Evolutionary conservation across 2,888 invertebrate species (phyloP), one percentile per base, ranked within the genome.

Genomic region (Ichneumon xanthorius): DNA sequence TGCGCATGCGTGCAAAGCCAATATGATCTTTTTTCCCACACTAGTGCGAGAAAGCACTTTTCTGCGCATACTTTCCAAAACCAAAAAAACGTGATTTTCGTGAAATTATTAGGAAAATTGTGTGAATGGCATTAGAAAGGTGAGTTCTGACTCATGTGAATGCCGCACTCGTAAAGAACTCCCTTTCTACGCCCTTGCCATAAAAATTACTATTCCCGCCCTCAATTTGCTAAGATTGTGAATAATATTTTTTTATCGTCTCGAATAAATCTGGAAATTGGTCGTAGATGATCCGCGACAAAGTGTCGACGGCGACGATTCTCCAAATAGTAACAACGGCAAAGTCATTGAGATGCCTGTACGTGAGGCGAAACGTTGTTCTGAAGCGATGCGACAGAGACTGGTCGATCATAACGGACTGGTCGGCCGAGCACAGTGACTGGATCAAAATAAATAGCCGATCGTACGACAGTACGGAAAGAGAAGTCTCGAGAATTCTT

Each of bases 261-360:
- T 11, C 45, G 26, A 53, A 73, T 75, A 73, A 78, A 19, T 55
- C 6, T 19, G 9, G 33, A 78, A 73, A 75, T 45, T 80, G 40
- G 16, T 75, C 88, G 11, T 90, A 97, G 97, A 94, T 96, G 88
- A 95, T 97, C 37, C 95, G 97, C 7, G 97, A 98, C 92, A 95
- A 96, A 89, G 95, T 98, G 81, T 97, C 97, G 4, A 97, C 97
- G 1, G 95, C 96, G 0, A 97, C 97, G 0, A 95, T 97, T 19
- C 93, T 98, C 61, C 94, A 97, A 16, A 94, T 97, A 63, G 97
- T 96, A 0, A 95, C 95, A 68, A 95, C 96, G 1, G 96, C 96
- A 0, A 95, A 95, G 89, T 95, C 96, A 87, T 93, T 97, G 78
- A 95, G 95, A 26, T 94, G 95, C 77, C 94, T 97, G 2, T 94